A percentile compares a stretch with the other conserved stretches of the same genome.
Conservation (phyloP, 2,113 vertebrate genomes). For the Channa argus region DNA sequence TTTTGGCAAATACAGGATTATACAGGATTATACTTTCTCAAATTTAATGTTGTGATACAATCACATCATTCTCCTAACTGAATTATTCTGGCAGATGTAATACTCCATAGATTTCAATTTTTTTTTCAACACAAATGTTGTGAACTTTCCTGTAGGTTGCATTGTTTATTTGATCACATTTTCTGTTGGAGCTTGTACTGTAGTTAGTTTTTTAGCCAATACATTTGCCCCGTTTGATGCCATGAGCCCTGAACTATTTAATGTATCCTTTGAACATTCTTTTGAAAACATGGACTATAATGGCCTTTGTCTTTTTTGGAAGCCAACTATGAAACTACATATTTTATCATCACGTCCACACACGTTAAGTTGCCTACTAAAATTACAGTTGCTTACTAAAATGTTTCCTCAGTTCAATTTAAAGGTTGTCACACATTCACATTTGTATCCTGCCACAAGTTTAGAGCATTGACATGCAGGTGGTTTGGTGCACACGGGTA, state of each 20-base stretch:
- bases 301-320: neutral
- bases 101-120: too few relatives aligned
- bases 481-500: neutral
- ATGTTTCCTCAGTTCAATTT: neutral
- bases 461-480: neutral
- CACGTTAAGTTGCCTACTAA: too few relatives aligned
- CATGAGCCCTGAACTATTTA: neutral
- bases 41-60: too few relatives aligned
- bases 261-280: neutral
- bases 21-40: too few relatives aligned
- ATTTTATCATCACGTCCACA: too few relatives aligned
- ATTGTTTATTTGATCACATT: neutral
- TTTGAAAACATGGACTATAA: too few relatives aligned
- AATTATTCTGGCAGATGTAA: too few relatives aligned
- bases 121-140: too few relatives aligned
- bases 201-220: too few relatives aligned
- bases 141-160: too few relatives aligned
- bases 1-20: too few relatives aligned
- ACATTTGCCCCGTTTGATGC: neutral
- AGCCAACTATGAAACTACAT: neutral
- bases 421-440: neutral
- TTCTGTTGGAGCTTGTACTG: neutral
- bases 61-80: too few relatives aligned
- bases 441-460: neutral
- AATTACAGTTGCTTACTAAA: neutral